Evolutionary conservation across 2,888 invertebrate species (phyloP).

Genomic region (Sarcophaga variegata): DNA sequence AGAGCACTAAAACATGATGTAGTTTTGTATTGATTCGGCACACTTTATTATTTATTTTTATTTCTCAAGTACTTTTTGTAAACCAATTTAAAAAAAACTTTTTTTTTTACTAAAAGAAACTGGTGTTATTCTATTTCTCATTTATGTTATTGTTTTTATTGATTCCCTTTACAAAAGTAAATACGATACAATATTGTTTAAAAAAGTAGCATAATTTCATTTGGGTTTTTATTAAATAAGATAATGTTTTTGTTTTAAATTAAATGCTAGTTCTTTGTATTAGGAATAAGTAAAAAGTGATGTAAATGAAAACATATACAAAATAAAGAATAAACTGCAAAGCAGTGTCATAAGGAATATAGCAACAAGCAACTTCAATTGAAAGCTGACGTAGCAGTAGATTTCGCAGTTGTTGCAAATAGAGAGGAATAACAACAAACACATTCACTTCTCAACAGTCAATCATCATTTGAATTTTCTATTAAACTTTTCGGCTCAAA

Average conservation of each 20-base stretch:
- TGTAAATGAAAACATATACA: conserved; percentile 7
- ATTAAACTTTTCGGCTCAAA: conserved; percentile 23
- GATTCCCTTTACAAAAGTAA: no score
- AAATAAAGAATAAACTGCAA: conserved; percentile 12
- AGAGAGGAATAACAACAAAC: not conserved
- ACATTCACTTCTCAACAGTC: not conserved
- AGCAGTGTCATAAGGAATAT: not conserved
- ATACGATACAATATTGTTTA: not conserved
- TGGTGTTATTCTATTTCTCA: no score
- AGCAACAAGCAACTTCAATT: conserved; percentile 9
- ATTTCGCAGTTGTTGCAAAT: conserved; percentile 12
- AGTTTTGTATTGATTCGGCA: no score
- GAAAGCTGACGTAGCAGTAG: conserved; percentile 3
- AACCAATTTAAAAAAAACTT: no score
- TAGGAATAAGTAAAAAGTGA: conserved; percentile 17
- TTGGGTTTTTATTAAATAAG: not conserved
- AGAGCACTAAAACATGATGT: no score
- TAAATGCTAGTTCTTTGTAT: conserved; percentile 44
- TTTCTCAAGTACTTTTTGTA: no score
- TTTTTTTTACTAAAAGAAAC: no score
- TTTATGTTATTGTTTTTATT: no score
- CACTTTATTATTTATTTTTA: no score
- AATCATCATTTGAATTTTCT: conserved; percentile 14
- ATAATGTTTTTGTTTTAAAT: conserved; percentile 10
- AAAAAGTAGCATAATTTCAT: not conserved